Evolutionary conservation across 2,113 vertebrate species (phyloP).

Genomic region (Anser cygnoides): DNA sequence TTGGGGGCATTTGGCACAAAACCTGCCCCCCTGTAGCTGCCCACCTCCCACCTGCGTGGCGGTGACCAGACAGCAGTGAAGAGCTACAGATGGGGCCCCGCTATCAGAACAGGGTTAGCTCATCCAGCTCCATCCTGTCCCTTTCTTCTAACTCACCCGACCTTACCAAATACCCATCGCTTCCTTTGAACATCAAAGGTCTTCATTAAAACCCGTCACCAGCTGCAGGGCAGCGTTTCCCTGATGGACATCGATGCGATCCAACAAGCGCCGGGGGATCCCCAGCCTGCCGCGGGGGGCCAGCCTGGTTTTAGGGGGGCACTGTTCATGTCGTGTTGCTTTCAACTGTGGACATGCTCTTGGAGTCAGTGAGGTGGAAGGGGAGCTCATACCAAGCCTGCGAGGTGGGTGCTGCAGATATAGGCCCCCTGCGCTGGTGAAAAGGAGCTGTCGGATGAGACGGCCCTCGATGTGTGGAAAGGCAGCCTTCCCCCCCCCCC

Average conservation of each 20-base stretch:
- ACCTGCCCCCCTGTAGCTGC: background rate
- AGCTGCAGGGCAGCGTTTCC: background rate
- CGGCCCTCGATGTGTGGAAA: background rate
- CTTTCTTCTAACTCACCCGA: constrained; percentile 40
- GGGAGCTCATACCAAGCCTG: background rate
- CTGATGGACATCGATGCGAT: rapidly evolving
- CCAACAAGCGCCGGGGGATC: background rate
- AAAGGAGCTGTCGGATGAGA: background rate
- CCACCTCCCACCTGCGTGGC: background rate
- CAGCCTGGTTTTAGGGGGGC: background rate
- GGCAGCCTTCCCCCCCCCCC: background rate
- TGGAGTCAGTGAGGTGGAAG: background rate
- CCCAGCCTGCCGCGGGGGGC: background rate
- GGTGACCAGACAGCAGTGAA: background rate
- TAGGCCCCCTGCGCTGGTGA: background rate
- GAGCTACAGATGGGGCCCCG: constrained; percentile 14
- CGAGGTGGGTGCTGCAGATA: background rate
- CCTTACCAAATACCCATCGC: constrained; percentile 23
- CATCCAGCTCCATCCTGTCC: background rate
- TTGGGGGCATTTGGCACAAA: rapidly evolving
- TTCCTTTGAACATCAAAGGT: constrained; percentile 46
- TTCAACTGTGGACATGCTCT: background rate
- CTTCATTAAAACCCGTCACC: constrained; percentile 38
- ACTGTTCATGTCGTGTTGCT: background rate
- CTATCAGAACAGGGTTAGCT: background rate